Base-by-base conservation (phyloP, 2,113 vertebrate genomes). In the Heterochromis multidens region DNA sequence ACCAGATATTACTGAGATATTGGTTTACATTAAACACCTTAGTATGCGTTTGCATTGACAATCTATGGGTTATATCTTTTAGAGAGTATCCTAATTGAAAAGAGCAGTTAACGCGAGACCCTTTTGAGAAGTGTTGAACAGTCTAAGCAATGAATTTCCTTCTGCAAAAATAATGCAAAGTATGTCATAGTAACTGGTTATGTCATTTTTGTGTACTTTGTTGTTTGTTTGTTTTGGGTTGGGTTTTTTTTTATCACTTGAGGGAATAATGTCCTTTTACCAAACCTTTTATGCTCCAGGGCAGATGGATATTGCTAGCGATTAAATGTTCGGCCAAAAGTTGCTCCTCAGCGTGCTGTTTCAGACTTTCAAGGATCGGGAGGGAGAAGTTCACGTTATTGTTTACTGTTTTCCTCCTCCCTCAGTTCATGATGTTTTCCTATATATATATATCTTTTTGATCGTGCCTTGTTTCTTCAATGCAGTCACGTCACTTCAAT, bases 401-500 rank as follows among this genome's bases (percentile, higher is more conserved):
- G 25, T 79, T 72, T 67, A 63, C 77, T 60, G 43, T 60, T 59
- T n/a, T 61, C 35, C 56, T 90, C 70, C 79, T 82, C 49, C 77
- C 70, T 90, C 70, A 19, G 60, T 87, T 88, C 81, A 88, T 87
- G 59, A 29, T 81, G 61, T 72, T n/a, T n/a, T n/a, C n/a, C n/a
- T 43, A 5, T 43, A 43, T 56, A 52, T n/a, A 21, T 78, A 84
- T 89, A 86, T 90, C 84, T 91, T 95, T 94, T 94, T 91, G 86
- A 93, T 93, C 70, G 96, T 95, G 91, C 94, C 94, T 96, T 95
- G 92, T 94, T 93, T 95, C 87, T 89, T 92, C 80, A 82, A 91
- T 93, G 92, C 91, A 95, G 93, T 93, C 93, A 87, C 83, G 78
- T 94, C 80, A 86, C 91, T 92, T 84, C 84, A 94, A 91, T 93